These are phyloP conservation scores for Poeciliopsis occidentalis DNA, from an alignment of 2,113 vertebrate species.

Conservation along the genomic window DNA sequence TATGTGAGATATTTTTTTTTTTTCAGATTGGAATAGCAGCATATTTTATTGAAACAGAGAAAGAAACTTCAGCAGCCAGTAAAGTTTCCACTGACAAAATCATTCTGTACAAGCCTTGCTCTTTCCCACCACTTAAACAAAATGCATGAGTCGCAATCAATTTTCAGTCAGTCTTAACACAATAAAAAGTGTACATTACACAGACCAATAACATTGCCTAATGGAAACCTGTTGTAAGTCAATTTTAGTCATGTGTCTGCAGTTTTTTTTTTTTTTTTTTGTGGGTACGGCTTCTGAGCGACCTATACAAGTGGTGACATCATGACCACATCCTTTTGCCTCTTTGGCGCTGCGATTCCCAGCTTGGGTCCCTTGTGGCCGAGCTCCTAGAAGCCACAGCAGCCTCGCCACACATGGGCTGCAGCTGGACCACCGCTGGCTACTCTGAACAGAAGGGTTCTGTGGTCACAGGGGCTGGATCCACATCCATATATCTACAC, in stretches of 20 bases:
- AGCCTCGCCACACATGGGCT: conserved; percentile 79
- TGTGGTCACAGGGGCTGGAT: conserved; percentile 62
- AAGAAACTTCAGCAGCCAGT: conserved; percentile 28
- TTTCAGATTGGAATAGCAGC: conserved; percentile 5
- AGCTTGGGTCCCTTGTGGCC: conserved; percentile 72
- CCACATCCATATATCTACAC: conserved; percentile 65
- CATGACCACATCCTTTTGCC: conserved; percentile 81
- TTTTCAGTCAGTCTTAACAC: conserved; percentile 45
- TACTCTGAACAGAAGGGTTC: conserved; percentile 69
- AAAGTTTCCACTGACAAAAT: conserved; percentile 34
- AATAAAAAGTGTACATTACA: conserved; percentile 52
- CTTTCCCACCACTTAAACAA: conserved; percentile 31
- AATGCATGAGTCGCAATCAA: conserved; percentile 40
- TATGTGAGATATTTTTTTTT: conserved; percentile 1
- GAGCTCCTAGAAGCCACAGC: conserved; percentile 75
- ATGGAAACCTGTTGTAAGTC: conserved; percentile 73
- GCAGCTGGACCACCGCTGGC: conserved; percentile 80
- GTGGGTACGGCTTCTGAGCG: conserved; percentile 72
- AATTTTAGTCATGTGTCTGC: conserved; percentile 73
- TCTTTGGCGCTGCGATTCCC: conserved; percentile 64
- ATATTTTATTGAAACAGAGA: conserved; percentile 20
- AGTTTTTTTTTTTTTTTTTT: conserved; percentile 49
- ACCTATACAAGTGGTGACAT: conserved; percentile 77
- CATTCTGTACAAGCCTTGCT: conserved; percentile 15
- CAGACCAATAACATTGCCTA: conserved; percentile 62